Conservation (phyloP, 1,140 invertebrate genomes). For the Drosophila sp. region DNA sequence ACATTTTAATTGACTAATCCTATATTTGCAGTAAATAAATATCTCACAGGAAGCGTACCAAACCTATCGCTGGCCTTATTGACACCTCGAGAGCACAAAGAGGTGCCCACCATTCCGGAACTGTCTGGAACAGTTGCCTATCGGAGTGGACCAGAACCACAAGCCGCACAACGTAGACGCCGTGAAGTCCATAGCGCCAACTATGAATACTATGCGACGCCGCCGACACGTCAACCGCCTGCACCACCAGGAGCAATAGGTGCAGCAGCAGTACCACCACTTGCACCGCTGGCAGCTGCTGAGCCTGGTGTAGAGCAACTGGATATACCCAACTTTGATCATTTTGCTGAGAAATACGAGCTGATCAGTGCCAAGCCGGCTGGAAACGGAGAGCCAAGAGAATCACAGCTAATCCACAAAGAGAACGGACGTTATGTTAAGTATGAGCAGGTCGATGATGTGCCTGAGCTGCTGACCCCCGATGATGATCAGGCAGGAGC, state of each 20-base stretch:
- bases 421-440: conserved; percentile 58
- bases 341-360: conserved; percentile 73
- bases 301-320: conserved; percentile 41
- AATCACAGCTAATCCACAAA: conserved; percentile 29
- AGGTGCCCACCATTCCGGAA: conserved; percentile 16
- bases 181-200: conserved; percentile 57
- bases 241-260: conserved; percentile 58
- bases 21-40: conserved; percentile 49
- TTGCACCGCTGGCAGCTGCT: background rate
- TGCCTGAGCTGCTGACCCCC: conserved; percentile 63
- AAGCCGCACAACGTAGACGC: conserved; percentile 31
- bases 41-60: conserved; percentile 61
- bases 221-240: conserved; percentile 71
- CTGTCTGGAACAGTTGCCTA: conserved; percentile 24
- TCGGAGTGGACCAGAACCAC: conserved; percentile 19
- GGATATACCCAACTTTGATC: conserved; percentile 72
- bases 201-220: conserved; percentile 51
- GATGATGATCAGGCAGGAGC: conserved; percentile 57
- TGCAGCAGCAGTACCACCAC: background rate
- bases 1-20: too few relatives aligned
- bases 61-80: conserved; percentile 48
- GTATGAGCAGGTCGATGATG: conserved; percentile 69
- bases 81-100: conserved; percentile 17
- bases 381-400: background rate
- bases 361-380: conserved; percentile 52